Percentiles rank a stretch among this genome's conserved stretches.
phyloP scores from a whole-genome alignment of 1,140 invertebrate species.

The Caenorhabditis remanei region DNA sequence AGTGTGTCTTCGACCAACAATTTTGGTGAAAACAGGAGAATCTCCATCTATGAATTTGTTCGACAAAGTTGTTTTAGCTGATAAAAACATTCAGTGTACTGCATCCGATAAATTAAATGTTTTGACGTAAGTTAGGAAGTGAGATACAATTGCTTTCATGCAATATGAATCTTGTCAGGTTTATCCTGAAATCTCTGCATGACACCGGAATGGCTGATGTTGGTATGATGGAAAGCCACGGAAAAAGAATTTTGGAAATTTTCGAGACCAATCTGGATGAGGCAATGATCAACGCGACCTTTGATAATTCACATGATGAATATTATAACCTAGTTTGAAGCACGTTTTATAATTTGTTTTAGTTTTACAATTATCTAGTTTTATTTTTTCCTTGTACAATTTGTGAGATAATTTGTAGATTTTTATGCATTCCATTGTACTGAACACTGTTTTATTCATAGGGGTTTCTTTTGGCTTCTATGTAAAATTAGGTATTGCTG shows the following conservation, averaged over 20 bases:
- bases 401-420: too few species aligned
- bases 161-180: not conserved
- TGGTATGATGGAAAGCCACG: conserved; percentile 25
- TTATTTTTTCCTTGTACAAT: too few species aligned
- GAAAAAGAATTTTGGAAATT: conserved; percentile 20
- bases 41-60: not conserved
- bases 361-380: too few species aligned
- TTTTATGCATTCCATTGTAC: too few species aligned
- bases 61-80: conserved; percentile 15
- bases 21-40: not conserved
- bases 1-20: conserved; percentile 13
- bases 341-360: not conserved
- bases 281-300: not conserved
- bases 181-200: conserved; percentile 19
- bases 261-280: not conserved
- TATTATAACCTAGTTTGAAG: not conserved
- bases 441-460: too few species aligned
- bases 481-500: too few species aligned
- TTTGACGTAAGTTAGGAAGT: not conserved
- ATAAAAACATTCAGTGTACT: not conserved
- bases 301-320: not conserved
- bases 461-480: too few species aligned
- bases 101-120: conserved; percentile 5
- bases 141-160: not conserved
- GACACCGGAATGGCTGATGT: conserved; percentile 1